Conservation (phyloP, 1,140 invertebrate genomes). For the Samia ricini region DNA sequence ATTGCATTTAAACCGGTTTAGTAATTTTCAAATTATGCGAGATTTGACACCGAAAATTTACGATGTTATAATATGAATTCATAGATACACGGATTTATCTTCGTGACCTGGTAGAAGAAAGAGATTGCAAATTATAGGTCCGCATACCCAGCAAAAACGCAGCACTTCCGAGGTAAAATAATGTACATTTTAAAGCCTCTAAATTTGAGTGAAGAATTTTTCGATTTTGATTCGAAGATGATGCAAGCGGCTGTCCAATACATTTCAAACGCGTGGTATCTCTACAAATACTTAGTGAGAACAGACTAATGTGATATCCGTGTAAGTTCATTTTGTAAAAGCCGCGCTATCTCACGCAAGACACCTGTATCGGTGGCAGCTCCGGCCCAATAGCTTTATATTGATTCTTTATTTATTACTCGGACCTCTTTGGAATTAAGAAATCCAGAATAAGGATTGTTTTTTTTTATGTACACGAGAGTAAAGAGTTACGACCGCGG, state of each 20-base stretch:
- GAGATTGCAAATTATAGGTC: no score
- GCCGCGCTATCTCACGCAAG: slow-evolving; percentile 63
- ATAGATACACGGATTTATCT: no score
- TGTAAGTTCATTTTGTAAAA: slow-evolving; percentile 54
- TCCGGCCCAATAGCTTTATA: slow-evolving; percentile 62
- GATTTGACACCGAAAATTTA: no score
- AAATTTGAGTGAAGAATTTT: neutral
- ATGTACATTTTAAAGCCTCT: no score
- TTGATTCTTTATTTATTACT: slow-evolving; percentile 63
- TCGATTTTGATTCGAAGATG: neutral
- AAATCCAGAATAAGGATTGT: slow-evolving; percentile 39
- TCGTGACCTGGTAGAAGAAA: no score
- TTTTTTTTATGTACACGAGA: slow-evolving; percentile 4
- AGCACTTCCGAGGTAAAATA: no score
- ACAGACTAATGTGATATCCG: slow-evolving; percentile 67
- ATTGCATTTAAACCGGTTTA: no score
- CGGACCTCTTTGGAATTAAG: slow-evolving; percentile 46
- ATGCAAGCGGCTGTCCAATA: neutral
- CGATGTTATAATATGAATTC: no score
- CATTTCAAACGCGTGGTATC: neutral
- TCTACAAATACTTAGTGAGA: slow-evolving; percentile 1
- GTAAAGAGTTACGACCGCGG: slow-evolving; percentile 2
- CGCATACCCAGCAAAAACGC: no score
- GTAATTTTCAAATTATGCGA: no score
- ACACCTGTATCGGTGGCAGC: slow-evolving; percentile 73